Evolutionary conservation across 2,888 invertebrate species (phyloP).

Genomic region (Cephus nigrinus): DNA sequence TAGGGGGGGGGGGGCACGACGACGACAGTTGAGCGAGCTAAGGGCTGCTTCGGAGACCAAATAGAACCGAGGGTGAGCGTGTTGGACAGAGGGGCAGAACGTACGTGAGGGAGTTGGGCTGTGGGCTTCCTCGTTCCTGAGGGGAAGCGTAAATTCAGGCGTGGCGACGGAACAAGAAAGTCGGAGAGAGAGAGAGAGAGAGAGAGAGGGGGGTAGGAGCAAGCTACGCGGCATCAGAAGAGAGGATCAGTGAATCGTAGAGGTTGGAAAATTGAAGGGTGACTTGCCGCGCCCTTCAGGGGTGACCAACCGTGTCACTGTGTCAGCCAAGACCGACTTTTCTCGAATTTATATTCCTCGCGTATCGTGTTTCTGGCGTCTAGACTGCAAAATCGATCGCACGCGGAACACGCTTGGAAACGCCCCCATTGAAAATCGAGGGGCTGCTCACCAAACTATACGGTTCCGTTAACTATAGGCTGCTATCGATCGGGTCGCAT

Average conservation of each 20-base stretch:
- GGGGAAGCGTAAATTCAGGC: slow-evolving; percentile 26
- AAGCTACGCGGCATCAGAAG: too few relatives aligned
- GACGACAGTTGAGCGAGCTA: slow-evolving; percentile 22
- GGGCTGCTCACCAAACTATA: too few relatives aligned
- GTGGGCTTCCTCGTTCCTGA: not conserved
- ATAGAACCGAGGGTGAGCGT: slow-evolving; percentile 42
- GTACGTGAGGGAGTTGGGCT: not conserved
- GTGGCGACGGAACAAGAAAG: not conserved
- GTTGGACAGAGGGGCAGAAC: slow-evolving; percentile 22
- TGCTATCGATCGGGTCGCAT: too few relatives aligned
- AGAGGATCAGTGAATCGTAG: slow-evolving; percentile 2
- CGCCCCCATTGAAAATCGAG: too few relatives aligned
- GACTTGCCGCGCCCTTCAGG: slow-evolving; percentile 32
- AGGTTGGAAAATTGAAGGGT: slow-evolving; percentile 13
- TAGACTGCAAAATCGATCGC: not conserved
- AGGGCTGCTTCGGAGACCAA: slow-evolving; percentile 25
- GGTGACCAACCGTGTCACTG: slow-evolving; percentile 57
- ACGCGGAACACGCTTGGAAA: too few relatives aligned
- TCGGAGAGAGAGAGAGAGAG: too few relatives aligned
- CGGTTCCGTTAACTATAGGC: too few relatives aligned
- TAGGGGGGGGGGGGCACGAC: not conserved
- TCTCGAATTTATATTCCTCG: not conserved
- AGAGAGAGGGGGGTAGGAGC: too few relatives aligned
- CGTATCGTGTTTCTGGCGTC: not conserved
- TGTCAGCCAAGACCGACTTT: slow-evolving; percentile 41